These are phyloP conservation scores for Heliconius congener DNA, from an alignment of 1,140 invertebrate species.

Conservation along the genomic window DNA sequence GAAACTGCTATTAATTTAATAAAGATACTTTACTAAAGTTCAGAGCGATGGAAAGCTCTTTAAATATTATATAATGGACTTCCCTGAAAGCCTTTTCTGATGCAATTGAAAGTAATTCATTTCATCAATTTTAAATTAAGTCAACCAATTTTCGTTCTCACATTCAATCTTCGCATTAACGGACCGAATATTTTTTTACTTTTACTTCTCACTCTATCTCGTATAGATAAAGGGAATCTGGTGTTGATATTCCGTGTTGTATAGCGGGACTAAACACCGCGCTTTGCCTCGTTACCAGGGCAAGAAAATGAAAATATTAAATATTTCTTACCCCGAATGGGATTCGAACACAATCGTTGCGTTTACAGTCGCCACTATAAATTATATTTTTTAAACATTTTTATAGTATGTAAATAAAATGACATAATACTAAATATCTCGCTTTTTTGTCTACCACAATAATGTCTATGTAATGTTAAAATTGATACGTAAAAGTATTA, in stretches of 20 bases:
- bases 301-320: too few relatives aligned
- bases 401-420: neutral
- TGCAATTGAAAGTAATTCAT: neutral
- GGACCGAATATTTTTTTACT: neutral
- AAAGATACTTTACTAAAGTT: neutral
- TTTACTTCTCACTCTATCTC: too few relatives aligned
- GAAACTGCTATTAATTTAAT: too few relatives aligned
- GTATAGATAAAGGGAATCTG: too few relatives aligned
- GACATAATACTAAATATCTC: too few relatives aligned
- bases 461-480: too few relatives aligned
- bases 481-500: neutral
- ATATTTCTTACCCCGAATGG: too few relatives aligned
- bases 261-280: too few relatives aligned
- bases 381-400: neutral
- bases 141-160: neutral
- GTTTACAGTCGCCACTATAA: too few relatives aligned
- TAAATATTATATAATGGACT: neutral
- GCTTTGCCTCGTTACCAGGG: too few relatives aligned
- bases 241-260: too few relatives aligned
- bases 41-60: neutral
- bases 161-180: neutral
- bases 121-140: slow-evolving; percentile 8
- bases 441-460: neutral
- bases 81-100: neutral
- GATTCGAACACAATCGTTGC: too few relatives aligned